Conservation (phyloP, 2,797 vertebrate species). For the Enoplosus armatus region DNA sequence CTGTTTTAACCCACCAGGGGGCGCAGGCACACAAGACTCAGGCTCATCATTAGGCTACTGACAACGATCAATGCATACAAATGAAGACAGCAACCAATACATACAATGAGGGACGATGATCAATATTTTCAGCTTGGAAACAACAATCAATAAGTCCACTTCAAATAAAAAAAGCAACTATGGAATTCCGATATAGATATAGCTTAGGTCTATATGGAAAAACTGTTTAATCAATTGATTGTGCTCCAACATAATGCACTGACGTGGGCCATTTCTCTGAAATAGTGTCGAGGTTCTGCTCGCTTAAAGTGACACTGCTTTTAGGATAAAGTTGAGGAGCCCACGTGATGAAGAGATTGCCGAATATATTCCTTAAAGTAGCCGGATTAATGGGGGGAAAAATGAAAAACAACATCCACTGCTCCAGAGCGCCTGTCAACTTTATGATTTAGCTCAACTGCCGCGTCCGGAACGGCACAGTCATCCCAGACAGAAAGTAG, state of each 20-base stretch:
- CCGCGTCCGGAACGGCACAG: constrained; percentile 50
- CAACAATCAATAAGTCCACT: neutral
- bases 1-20: constrained; percentile 59
- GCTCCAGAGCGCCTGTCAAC: constrained; percentile 41
- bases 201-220: constrained; percentile 8
- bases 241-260: neutral
- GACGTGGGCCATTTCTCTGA: constrained; percentile 9
- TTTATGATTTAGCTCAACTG: constrained; percentile 53
- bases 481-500: constrained; percentile 60
- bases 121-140: constrained; percentile 4
- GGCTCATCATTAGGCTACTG: neutral
- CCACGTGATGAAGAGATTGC: neutral
- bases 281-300: neutral
- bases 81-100: constrained; percentile 10
- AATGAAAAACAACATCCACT: neutral
- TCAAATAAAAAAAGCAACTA: constrained; percentile 16
- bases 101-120: neutral
- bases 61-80: constrained; percentile 37
- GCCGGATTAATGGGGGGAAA: neutral
- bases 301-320: neutral
- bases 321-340: neutral
- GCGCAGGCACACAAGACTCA: constrained; percentile 41
- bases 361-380: neutral
- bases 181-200: constrained; percentile 22
- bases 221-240: constrained; percentile 2